A percentile compares a stretch with the other conserved stretches of the same genome.
phyloP scores from a whole-genome alignment of 2,888 invertebrate genomes.

The Mesochorus sp. region DNA sequence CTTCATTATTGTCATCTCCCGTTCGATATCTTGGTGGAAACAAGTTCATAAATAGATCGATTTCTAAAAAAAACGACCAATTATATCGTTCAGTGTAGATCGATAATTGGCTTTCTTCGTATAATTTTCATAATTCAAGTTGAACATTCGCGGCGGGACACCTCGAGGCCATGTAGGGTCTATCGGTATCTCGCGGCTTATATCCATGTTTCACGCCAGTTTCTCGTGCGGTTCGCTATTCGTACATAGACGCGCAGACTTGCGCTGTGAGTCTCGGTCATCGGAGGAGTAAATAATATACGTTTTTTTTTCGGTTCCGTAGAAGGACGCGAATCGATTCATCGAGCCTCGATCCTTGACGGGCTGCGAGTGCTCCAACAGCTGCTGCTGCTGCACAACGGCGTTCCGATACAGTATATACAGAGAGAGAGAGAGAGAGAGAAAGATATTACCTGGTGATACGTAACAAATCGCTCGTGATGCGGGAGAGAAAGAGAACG shows the following conservation, averaged over 20 bases:
- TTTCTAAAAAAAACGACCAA: slow-evolving; percentile 5
- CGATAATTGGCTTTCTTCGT: slow-evolving; percentile 1
- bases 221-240: slow-evolving; percentile 33
- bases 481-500: slow-evolving; percentile 33
- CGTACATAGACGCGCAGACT: not conserved
- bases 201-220: slow-evolving; percentile 56
- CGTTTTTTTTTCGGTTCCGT: slow-evolving; percentile 20
- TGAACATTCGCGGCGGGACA: slow-evolving; percentile 4
- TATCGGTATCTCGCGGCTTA: slow-evolving; percentile 47
- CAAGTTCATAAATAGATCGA: slow-evolving; percentile 15
- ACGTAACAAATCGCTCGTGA: slow-evolving; percentile 33
- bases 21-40: not conserved
- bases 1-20: not conserved
- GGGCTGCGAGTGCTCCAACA: slow-evolving; percentile 8
- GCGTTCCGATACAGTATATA: slow-evolving; percentile 7
- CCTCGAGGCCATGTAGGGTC: slow-evolving; percentile 21
- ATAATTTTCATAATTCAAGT: slow-evolving; percentile 45
- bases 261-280: not conserved
- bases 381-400: slow-evolving; percentile 19
- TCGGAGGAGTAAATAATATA: slow-evolving; percentile 5
- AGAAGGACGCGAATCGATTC: slow-evolving; percentile 20
- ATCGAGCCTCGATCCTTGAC: slow-evolving; percentile 7
- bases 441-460: not conserved
- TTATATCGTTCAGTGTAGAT: slow-evolving; percentile 33
- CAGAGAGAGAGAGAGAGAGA: not conserved